phyloP scores from a whole-genome alignment of 2,888 invertebrate species.

The Pyrgus malvae region DNA sequence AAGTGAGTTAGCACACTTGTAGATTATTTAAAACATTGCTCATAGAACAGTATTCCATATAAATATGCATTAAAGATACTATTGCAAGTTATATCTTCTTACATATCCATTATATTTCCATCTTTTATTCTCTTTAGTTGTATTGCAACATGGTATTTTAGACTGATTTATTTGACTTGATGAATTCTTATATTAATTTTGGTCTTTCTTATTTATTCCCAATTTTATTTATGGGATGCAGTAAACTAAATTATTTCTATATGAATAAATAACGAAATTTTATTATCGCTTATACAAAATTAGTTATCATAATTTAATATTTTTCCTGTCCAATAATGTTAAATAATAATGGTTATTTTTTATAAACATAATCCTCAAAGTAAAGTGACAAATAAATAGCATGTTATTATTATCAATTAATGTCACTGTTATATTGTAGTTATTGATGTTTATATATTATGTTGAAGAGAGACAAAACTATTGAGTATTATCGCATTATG shows the following conservation, averaged over 20 bases:
- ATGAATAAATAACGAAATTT: too few relatives aligned
- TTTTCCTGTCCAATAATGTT: too few relatives aligned
- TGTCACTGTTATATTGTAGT: constrained; percentile 50
- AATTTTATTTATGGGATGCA: too few relatives aligned
- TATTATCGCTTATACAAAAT: too few relatives aligned
- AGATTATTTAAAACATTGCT: constrained; percentile 13
- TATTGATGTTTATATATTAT: constrained; percentile 59
- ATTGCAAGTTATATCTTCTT: not conserved
- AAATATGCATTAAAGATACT: not conserved
- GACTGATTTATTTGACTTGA: constrained; percentile 18
- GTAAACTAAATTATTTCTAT: not conserved
- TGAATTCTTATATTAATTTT: not conserved
- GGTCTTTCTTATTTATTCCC: constrained; percentile 1
- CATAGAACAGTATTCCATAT: constrained; percentile 16
- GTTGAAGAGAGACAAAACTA: constrained; percentile 42
- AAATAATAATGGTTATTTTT: too few relatives aligned
- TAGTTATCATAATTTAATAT: too few relatives aligned
- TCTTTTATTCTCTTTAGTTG: not conserved
- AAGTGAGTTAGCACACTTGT: constrained; percentile 6
- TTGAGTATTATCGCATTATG: constrained; percentile 62
- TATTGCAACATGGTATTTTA: constrained; percentile 11
- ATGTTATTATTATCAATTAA: constrained; percentile 32
- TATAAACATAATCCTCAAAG: too few relatives aligned
- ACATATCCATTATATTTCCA: not conserved
- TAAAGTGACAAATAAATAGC: too few relatives aligned